Conservation (phyloP, 1,140 invertebrate genomes). For the Leptinotarsa undecemlineata region DNA sequence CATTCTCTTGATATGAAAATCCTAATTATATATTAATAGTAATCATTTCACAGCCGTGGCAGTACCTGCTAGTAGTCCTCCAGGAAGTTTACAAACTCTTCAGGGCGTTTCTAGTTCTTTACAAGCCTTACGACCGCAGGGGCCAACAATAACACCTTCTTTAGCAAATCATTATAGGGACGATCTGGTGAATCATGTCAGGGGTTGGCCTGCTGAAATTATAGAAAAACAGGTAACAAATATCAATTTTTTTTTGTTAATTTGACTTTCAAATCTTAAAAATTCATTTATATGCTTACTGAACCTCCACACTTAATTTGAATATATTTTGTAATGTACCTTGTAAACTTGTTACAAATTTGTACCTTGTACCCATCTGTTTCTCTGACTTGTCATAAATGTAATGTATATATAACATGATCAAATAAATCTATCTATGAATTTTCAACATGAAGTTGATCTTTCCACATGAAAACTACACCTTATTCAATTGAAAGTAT, state of each 20-base stretch:
- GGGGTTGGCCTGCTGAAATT: conserved; percentile 88
- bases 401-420: too few species aligned
- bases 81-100: conserved; percentile 39
- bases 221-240: conserved; percentile 85
- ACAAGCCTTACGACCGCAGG: conserved; percentile 54
- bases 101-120: conserved; percentile 53
- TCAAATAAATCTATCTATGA: too few species aligned
- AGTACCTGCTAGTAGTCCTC: conserved; percentile 44
- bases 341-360: too few species aligned
- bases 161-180: conserved; percentile 89
- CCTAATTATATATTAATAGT: too few species aligned
- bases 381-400: too few species aligned
- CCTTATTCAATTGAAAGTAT: too few species aligned
- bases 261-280: neutral
- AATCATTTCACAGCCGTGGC: conserved; percentile 29
- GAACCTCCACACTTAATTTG: too few species aligned
- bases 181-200: conserved; percentile 88
- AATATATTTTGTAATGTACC: too few species aligned
- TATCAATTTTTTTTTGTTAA: conserved; percentile 13
- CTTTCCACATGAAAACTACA: too few species aligned
- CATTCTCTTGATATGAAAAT: too few species aligned
- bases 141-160: conserved; percentile 75
- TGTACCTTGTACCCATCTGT: too few species aligned
- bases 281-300: neutral
- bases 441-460: too few species aligned